Base-by-base conservation (phyloP, 1,140 invertebrate genomes). In the Hylaeus volcanicus region DNA sequence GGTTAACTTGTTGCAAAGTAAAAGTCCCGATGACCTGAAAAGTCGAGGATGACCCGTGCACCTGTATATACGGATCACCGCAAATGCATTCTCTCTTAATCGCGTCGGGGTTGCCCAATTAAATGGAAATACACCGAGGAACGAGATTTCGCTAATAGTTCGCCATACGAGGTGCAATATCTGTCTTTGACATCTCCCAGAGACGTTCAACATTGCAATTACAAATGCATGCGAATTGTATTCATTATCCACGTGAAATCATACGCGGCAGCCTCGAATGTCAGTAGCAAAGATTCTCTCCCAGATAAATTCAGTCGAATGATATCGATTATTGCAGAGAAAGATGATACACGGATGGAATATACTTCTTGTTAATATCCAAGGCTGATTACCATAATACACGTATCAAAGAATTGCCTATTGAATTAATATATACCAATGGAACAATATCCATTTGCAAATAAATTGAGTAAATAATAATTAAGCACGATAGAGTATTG, bases 51-150 rank as follows among this genome's bases (percentile, higher is more conserved):
- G 58, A 78, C 75, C 75, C 41, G 41, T 77, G 37, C 75, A 71
- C 48, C 68, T 78, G 75, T 66, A 53, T 56, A 71, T 77, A 71
- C 56, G 66, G 75, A 77, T 70, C 75, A 61, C 55, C 56, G 68
- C 45, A 26, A 68, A 71, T 45, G 58, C 43, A 64, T 82, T 72
- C 45, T 51, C 81, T 39, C 61, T 68, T 66, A 56, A 65, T 58
- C 69, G 65, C 58, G 12, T 4, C 65, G 48, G 37, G 5, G 65
- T 84, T 84, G 75, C 51, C 70, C 65, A 83, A 83, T 84, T 84
- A 66, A 64, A 74, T 41, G 55, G 4, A 15, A 63, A 65, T 64
- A 11, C n/a, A 43, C 39, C 12, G 12, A 56, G 70, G 58, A 83
- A 8, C 55, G 63, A 26, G n/a, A 73, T 45, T 84, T 69, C 11